Conservation (phyloP, 2,113 vertebrate species). For the Hypomesus transpacificus region DNA sequence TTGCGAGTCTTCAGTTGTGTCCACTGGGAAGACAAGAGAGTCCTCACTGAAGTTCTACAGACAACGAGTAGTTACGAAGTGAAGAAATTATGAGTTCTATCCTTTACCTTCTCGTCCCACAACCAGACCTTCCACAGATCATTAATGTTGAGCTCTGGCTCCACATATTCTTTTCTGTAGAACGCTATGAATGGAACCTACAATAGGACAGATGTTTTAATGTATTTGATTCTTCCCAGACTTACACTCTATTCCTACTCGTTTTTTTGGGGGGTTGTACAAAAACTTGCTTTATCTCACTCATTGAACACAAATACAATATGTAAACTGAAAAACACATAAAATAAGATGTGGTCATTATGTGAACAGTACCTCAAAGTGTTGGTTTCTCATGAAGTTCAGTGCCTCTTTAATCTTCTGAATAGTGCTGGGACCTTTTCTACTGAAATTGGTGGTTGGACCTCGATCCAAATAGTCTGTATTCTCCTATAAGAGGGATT, state of each 20-base stretch:
- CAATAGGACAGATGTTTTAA: slow-evolving; percentile 1
- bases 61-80: not conserved
- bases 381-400: slow-evolving; percentile 98
- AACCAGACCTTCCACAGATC: slow-evolving; percentile 98
- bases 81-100: not conserved
- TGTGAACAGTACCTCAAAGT: slow-evolving; percentile 83
- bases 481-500: slow-evolving; percentile 76
- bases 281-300: not conserved
- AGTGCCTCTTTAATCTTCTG: slow-evolving; percentile 97
- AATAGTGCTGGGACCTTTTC: slow-evolving; percentile 95
- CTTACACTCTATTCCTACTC: too few species aligned
- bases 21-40: slow-evolving; percentile 74
- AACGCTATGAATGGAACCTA: slow-evolving; percentile 99
- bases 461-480: slow-evolving; percentile 92
- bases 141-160: slow-evolving; percentile 95
- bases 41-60: not conserved
- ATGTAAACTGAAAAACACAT: not conserved
- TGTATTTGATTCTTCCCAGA: too few species aligned
- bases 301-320: not conserved
- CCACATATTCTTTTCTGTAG: slow-evolving; percentile 98
- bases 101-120: slow-evolving; percentile 96
- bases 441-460: slow-evolving; percentile 88
- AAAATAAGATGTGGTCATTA: not conserved
- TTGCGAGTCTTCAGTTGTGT: slow-evolving; percentile 94
- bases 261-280: too few species aligned